Base-by-base conservation (phyloP, 2,888 invertebrate species). In the Choristoneura rosaceana region DNA sequence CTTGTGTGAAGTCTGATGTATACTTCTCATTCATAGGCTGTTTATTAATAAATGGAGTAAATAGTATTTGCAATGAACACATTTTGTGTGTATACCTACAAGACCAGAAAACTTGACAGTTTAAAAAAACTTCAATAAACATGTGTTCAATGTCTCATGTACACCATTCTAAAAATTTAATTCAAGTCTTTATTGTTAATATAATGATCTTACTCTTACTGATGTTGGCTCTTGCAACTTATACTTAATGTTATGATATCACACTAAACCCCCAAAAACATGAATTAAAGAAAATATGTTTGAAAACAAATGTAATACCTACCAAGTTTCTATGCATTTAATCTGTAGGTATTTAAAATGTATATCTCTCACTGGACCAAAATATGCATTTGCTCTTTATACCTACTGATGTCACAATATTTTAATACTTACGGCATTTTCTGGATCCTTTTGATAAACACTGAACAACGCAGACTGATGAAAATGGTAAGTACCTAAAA, bases 391-490 rank as follows among this genome's bases (percentile, higher is more conserved):
- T 43, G 43, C 15, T 50, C 15, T n/a, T 1, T 50, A 15, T n/a
- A n/a, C n/a, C n/a, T n/a, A 7, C 8, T 52, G 52, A 52, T 52
- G 17, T 8, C 52, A 17, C 17, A 52, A 9, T 8, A 52, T 52
- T 17, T 52, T 17, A 52, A 52, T 15, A 52, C 52, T 52, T 52
- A 52, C 52, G 17, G 52, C 52, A 52, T 52, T 52, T 52, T 52
- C 15, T 52, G 15, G 17, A 52, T 52, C 14, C 8, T 8, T 17
- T 50, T 14, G 50, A 3, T 15, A 5, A 15, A 50, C 25, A 25
- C 50, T 15, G 15, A 50, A 15, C 50, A 50, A 50, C 15, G 15
- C 15, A 50, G 50, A 50, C 7, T 50, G 14, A 38, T 38, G 7
- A 5, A 38, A 38, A 7, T 38, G 38, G 38, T 38, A 38, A 4